These are phyloP conservation scores for Montipora efflorescens DNA, from an alignment of 64 coral and sea anemone genomes.

Conservation along the genomic window DNA sequence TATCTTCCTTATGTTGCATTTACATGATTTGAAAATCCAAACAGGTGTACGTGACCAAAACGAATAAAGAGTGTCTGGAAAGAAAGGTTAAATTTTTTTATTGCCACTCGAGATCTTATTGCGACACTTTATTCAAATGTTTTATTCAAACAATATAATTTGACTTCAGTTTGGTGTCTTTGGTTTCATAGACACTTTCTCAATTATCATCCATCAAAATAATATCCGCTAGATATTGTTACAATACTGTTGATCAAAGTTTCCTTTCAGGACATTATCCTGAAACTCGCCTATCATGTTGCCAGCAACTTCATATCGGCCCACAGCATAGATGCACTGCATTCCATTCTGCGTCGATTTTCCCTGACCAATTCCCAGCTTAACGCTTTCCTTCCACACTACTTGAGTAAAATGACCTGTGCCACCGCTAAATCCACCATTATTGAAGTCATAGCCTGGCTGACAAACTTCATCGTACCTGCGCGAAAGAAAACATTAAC, in stretches of 20 bases:
- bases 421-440: slow-evolving; percentile 22
- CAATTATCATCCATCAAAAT: no score
- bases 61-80: no score
- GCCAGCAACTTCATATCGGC: slow-evolving; percentile 44
- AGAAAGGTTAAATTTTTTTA: no score
- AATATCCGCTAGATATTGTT: neutral
- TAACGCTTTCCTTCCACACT: slow-evolving; percentile 54
- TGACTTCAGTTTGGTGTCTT: no score
- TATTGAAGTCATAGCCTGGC: slow-evolving; percentile 43
- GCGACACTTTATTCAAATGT: no score
- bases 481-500: neutral
- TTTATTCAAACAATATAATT: no score
- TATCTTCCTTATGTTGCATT: no score
- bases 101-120: no score
- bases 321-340: slow-evolving; percentile 61
- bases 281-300: slow-evolving; percentile 51
- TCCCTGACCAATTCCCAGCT: slow-evolving; percentile 56
- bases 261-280: slow-evolving; percentile 53
- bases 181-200: no score
- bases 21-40: no score
- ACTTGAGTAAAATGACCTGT: slow-evolving; percentile 67
- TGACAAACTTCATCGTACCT: slow-evolving; percentile 70
- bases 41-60: no score
- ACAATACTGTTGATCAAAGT: slow-evolving; percentile 51
- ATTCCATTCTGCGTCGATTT: slow-evolving; percentile 52